phyloP scores from a whole-genome alignment of 1,140 invertebrate genomes.

The Steinernema khuongi region DNA sequence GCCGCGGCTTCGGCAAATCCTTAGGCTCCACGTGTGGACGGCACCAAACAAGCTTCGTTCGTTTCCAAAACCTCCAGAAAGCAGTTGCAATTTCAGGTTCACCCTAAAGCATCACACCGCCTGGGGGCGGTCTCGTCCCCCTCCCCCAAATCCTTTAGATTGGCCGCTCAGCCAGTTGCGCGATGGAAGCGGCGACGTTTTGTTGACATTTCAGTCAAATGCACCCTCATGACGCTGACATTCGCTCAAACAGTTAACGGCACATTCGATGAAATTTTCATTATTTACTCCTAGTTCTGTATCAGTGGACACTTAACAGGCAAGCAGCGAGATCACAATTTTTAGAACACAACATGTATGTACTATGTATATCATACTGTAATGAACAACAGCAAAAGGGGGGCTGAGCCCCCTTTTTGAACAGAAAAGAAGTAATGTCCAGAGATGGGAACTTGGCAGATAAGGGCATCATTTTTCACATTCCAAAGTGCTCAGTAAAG shows the following conservation, averaged over 20 bases:
- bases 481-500: too few species aligned
- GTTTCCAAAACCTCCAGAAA: not conserved
- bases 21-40: too few species aligned
- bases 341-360: not conserved
- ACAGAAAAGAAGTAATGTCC: too few species aligned
- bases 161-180: not conserved
- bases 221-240: not conserved
- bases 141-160: slow-evolving; percentile 3
- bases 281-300: too few species aligned
- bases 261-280: not conserved
- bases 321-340: not conserved
- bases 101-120: not conserved
- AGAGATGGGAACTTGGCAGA: too few species aligned
- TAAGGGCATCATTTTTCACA: too few species aligned
- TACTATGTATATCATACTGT: not conserved
- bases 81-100: not conserved
- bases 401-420: too few species aligned
- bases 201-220: slow-evolving; percentile 5
- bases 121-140: slow-evolving; percentile 6
- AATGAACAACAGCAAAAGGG: not conserved
- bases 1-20: too few species aligned
- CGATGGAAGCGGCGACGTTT: not conserved
- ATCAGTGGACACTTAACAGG: too few species aligned
- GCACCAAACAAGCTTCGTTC: too few species aligned
- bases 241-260: not conserved